Conservation (phyloP, 2,888 invertebrate genomes). For the Tricholauxania praeusta region DNA sequence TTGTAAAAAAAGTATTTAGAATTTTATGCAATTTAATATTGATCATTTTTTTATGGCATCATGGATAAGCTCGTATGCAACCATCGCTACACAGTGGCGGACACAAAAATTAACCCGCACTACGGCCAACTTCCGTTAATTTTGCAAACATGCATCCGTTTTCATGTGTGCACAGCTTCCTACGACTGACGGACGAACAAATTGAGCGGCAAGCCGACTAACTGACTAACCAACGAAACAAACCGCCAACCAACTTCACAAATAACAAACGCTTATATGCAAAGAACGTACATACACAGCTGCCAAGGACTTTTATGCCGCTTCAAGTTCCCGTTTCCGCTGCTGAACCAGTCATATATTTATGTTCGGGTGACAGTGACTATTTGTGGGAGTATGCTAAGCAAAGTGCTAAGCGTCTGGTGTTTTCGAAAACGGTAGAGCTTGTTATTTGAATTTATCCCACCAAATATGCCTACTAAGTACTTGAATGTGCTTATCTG, state of each 20-base stretch:
- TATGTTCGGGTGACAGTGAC: neutral
- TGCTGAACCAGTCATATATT: neutral
- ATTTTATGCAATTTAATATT: too few relatives aligned
- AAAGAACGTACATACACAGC: neutral
- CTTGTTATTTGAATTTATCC: too few relatives aligned
- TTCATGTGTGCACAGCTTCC: too few relatives aligned
- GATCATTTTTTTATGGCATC: too few relatives aligned
- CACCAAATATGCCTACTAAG: too few relatives aligned
- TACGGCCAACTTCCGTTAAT: slow-evolving; percentile 34
- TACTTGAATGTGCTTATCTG: too few relatives aligned
- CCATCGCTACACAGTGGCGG: neutral
- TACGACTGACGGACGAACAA: too few relatives aligned
- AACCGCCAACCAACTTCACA: slow-evolving; percentile 3
- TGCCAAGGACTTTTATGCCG: slow-evolving; percentile 30
- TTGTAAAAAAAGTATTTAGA: too few relatives aligned
- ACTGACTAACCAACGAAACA: neutral
- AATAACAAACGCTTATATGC: slow-evolving; percentile 23
- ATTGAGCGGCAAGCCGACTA: neutral
- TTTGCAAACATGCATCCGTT: slow-evolving; percentile 33
- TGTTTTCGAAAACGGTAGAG: too few relatives aligned
- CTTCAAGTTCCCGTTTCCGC: slow-evolving; percentile 30
- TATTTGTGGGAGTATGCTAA: slow-evolving; percentile 17
- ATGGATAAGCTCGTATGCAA: neutral
- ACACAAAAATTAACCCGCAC: slow-evolving; percentile 19
- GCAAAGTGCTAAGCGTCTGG: neutral